These are phyloP conservation scores for Drosophila mimica DNA, from an alignment of 2,888 invertebrate genomes.

Conservation along the genomic window DNA sequence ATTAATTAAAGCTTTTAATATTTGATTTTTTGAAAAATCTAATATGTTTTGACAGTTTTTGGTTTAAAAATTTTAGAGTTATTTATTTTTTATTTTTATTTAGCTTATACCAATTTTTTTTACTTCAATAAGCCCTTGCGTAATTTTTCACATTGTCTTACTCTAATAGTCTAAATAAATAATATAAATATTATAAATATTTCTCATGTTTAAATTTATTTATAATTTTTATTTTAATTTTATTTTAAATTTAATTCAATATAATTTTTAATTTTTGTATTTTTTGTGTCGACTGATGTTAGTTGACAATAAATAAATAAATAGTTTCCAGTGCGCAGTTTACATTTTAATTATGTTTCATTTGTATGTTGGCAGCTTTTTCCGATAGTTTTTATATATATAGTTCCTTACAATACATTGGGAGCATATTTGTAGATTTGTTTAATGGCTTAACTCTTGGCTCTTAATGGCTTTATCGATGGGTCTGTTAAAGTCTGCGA, in stretches of 20 bases:
- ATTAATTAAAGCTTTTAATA: too few relatives aligned
- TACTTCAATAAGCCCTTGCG: neutral
- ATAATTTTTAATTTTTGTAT: too few relatives aligned
- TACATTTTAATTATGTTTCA: neutral
- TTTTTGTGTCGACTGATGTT: too few relatives aligned
- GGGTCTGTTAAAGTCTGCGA: neutral
- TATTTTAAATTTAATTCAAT: too few relatives aligned
- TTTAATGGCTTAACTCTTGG: neutral
- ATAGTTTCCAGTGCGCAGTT: neutral
- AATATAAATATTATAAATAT: too few relatives aligned
- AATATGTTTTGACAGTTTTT: too few relatives aligned
- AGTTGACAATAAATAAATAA: too few relatives aligned
- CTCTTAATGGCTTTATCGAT: constrained; percentile 10
- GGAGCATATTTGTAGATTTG: neutral
- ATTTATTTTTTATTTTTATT: neutral
- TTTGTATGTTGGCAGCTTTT: too few relatives aligned
- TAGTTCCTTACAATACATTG: neutral
- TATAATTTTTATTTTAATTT: too few relatives aligned
- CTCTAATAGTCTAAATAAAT: neutral
- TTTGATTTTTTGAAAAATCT: too few relatives aligned
- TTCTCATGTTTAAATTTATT: too few relatives aligned
- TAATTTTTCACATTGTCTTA: neutral
- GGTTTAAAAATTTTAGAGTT: too few relatives aligned
- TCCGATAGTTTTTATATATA: neutral
- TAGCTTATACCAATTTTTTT: neutral